Evolutionary conservation across 2,113 vertebrate species (phyloP).

Genomic region (Brachyhypopomus occidentalis): DNA sequence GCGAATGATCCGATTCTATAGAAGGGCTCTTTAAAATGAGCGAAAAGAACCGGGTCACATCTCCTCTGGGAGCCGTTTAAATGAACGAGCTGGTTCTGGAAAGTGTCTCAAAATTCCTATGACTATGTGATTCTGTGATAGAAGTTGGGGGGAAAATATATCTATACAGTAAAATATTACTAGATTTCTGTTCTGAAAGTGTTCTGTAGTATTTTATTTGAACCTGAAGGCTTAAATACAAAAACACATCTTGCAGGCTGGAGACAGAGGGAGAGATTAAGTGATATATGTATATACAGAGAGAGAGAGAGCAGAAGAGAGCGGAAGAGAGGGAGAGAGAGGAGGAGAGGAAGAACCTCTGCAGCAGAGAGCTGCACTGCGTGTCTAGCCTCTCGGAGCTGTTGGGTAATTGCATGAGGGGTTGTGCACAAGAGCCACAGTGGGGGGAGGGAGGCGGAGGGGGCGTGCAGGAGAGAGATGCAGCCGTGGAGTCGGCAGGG

Average conservation of each 20-base stretch:
- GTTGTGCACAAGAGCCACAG: neutral
- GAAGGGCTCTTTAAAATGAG: too few relatives aligned
- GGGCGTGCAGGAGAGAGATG: neutral
- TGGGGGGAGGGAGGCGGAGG: neutral
- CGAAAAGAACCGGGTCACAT: too few relatives aligned
- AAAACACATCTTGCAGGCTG: neutral
- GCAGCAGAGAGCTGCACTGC: conserved; percentile 27
- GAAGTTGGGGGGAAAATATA: too few relatives aligned
- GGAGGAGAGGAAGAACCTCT: neutral
- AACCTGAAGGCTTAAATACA: neutral
- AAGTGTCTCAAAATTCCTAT: too few relatives aligned
- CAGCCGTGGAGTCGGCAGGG: conserved; percentile 23
- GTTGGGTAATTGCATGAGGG: conserved; percentile 6
- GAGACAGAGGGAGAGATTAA: neutral
- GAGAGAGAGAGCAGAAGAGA: neutral
- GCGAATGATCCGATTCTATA: too few relatives aligned
- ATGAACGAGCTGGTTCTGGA: too few relatives aligned
- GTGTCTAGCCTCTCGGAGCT: conserved; percentile 28
- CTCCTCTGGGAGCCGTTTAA: too few relatives aligned
- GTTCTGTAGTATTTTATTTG: too few relatives aligned
- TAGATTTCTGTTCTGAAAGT: too few relatives aligned
- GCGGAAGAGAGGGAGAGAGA: too few relatives aligned
- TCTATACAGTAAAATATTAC: too few relatives aligned
- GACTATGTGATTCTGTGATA: too few relatives aligned
- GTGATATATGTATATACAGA: neutral